Conservation (phyloP, 1,140 invertebrate species). For the Drosophila neocordata region DNA sequence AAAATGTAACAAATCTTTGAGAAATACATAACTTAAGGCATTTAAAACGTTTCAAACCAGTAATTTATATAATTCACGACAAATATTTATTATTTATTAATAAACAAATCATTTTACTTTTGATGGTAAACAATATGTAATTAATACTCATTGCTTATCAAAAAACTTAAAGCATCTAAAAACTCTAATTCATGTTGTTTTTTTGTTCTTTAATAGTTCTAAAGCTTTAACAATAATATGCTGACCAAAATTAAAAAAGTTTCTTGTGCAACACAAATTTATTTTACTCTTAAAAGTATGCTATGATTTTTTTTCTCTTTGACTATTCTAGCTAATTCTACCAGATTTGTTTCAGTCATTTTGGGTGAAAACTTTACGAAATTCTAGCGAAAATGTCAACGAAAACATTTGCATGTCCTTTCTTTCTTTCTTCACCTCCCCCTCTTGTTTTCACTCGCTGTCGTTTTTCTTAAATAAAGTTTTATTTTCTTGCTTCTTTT, state of each 20-base stretch:
- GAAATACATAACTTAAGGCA: too few relatives aligned
- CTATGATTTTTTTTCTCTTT: background rate
- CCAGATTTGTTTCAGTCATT: background rate
- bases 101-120: too few relatives aligned
- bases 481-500: slow-evolving; percentile 49
- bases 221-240: background rate
- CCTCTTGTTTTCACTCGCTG: background rate
- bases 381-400: slow-evolving; percentile 1
- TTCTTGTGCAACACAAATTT: background rate
- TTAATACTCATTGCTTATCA: too few relatives aligned
- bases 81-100: too few relatives aligned
- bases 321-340: background rate
- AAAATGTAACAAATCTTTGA: too few relatives aligned
- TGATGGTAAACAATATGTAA: too few relatives aligned
- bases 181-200: too few relatives aligned
- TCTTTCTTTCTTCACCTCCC: background rate
- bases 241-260: slow-evolving; percentile 2
- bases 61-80: too few relatives aligned
- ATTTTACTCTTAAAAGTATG: background rate
- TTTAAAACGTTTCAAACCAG: too few relatives aligned
- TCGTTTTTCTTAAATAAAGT: slow-evolving; percentile 39
- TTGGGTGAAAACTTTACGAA: background rate
- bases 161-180: too few relatives aligned
- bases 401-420: background rate
- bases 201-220: too few relatives aligned